Evolutionary conservation across 2,113 vertebrate genomes (phyloP).

Genomic region (Psilopsiagon aurifrons): DNA sequence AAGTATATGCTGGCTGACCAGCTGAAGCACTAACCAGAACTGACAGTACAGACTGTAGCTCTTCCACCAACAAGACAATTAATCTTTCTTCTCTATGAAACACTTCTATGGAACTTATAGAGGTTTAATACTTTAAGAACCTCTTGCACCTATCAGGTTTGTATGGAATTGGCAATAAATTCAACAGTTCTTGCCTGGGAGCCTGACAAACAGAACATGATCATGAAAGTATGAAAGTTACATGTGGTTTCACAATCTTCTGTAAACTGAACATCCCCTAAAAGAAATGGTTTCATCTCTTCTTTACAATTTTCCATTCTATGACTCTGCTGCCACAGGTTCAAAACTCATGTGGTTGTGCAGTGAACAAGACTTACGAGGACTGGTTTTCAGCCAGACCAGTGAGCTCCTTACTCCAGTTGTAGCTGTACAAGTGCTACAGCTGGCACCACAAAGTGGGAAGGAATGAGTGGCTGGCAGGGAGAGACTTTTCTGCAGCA

Average conservation of each 20-base stretch:
- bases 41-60: background rate
- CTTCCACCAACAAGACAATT: background rate
- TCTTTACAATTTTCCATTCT: background rate
- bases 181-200: background rate
- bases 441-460: background rate
- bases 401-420: background rate
- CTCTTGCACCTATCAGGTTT: background rate
- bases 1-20: background rate
- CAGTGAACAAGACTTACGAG: background rate
- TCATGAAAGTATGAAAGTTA: background rate
- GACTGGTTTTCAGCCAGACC: background rate
- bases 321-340: background rate
- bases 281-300: background rate
- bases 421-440: background rate
- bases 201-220: background rate
- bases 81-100: background rate
- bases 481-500: background rate
- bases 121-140: background rate
- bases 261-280: background rate
- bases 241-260: background rate
- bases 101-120: background rate
- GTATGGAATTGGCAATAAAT: background rate
- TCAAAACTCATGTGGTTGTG: background rate
- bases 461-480: background rate
- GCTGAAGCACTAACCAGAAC: background rate